Evolutionary conservation across 2,888 invertebrate genomes (phyloP).

Genomic region (Drosophila picticornis): DNA sequence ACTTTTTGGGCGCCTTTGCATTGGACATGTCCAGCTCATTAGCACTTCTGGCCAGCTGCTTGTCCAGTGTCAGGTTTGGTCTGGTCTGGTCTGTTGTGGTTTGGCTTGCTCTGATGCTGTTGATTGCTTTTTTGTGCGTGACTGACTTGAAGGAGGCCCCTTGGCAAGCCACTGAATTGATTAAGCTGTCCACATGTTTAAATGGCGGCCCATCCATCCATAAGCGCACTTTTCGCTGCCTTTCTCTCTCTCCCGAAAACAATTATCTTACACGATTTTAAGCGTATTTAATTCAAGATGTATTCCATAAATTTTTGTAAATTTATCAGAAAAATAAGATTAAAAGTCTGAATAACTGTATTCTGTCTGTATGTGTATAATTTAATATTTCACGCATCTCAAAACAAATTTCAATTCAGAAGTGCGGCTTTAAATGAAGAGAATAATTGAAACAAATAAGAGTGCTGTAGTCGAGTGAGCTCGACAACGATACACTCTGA

Average conservation of each 20-base stretch:
- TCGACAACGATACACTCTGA: neutral
- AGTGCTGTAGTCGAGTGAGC: neutral
- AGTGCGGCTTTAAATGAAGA: no score
- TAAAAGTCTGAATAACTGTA: neutral
- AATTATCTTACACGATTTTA: neutral
- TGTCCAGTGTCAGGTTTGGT: constrained; percentile 1
- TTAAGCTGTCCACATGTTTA: constrained; percentile 56
- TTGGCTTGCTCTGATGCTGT: neutral
- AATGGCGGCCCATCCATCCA: constrained; percentile 1
- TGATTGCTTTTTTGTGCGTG: constrained; percentile 40
- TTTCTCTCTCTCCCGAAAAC: neutral
- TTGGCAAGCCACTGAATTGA: constrained; percentile 56
- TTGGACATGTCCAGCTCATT: constrained; percentile 14
- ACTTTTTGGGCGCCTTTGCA: constrained; percentile 9
- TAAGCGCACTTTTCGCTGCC: neutral
- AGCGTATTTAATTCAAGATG: no score
- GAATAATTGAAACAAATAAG: neutral
- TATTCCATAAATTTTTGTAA: no score
- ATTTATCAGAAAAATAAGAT: neutral
- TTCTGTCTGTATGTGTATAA: neutral
- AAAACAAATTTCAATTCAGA: neutral
- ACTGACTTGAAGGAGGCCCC: constrained; percentile 17
- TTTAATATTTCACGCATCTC: neutral
- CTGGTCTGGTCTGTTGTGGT: neutral
- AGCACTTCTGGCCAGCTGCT: constrained; percentile 29